Percentiles rank a stretch among this genome's conserved stretches.
These are phyloP conservation scores for Ladona fulva DNA, from an alignment of 1,140 invertebrate genomes.

Conservation along the genomic window DNA sequence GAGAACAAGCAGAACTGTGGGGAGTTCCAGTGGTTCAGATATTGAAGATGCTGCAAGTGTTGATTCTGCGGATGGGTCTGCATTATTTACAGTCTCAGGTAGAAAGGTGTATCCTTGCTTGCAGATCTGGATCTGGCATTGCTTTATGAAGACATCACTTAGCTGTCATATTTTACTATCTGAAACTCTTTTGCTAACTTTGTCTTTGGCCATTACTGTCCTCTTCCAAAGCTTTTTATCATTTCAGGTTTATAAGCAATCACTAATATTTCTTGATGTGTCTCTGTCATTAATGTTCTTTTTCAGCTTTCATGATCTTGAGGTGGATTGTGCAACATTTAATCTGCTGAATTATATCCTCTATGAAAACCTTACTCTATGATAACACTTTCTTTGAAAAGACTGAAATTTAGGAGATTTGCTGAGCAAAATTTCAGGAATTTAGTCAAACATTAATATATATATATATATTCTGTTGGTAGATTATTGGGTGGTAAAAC, in stretches of 20 bases:
- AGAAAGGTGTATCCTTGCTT: neutral
- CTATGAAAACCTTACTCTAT: no score
- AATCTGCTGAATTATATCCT: neutral
- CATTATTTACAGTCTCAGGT: constrained; percentile 6
- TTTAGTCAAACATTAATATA: no score
- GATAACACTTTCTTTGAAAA: no score
- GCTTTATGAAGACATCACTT: neutral
- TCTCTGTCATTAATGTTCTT: neutral
- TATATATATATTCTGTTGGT: no score
- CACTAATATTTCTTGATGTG: neutral
- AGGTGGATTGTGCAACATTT: neutral
- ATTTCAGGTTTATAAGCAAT: neutral
- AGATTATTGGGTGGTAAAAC: no score
- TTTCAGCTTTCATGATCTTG: neutral
- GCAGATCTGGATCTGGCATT: neutral
- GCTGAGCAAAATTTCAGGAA: no score
- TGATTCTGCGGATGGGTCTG: neutral
- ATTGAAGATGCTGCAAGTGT: neutral
- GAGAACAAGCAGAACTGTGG: neutral
- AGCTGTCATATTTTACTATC: neutral
- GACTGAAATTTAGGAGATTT: no score
- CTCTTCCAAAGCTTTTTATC: neutral
- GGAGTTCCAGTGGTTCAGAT: neutral
- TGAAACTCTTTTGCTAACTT: neutral
- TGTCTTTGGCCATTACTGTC: neutral